Conservation (phyloP, 1,140 invertebrate species). For the Drosophila ficusphila region DNA sequence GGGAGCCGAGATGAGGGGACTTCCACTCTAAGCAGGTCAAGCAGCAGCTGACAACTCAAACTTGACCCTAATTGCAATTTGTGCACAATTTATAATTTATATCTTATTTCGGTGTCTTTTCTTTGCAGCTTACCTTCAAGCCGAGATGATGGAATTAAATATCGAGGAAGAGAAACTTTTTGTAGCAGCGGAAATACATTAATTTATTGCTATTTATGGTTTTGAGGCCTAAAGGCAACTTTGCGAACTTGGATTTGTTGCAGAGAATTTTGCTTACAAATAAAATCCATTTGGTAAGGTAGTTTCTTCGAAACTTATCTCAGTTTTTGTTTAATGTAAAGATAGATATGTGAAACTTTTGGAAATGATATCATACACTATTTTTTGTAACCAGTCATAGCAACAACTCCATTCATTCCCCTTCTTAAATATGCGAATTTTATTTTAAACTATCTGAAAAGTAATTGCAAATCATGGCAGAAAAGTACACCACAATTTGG, state of each 20-base stretch:
- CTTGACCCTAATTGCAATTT: constrained; percentile 51
- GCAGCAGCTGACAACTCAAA: constrained; percentile 9
- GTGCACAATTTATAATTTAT: constrained; percentile 46
- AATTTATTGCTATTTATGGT: not conserved
- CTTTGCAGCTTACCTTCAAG: constrained; percentile 27
- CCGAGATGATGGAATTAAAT: not conserved
- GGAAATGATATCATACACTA: not conserved
- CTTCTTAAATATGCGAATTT: constrained; percentile 19
- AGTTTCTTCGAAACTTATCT: no score
- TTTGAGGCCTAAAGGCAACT: not conserved
- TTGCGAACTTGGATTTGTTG: no score
- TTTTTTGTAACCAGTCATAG: not conserved
- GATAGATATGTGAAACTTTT: not conserved
- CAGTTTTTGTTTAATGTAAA: no score
- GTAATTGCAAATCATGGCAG: constrained; percentile 61
- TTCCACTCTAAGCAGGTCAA: constrained; percentile 36
- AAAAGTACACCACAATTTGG: constrained; percentile 51
- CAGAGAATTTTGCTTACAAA: not conserved
- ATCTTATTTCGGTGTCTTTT: constrained; percentile 18
- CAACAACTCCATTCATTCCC: constrained; percentile 11
- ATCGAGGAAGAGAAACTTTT: constrained; percentile 7
- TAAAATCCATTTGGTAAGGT: no score
- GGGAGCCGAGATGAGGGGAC: constrained; percentile 11
- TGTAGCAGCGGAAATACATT: not conserved
- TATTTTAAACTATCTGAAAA: constrained; percentile 9